Evolutionary conservation across 2,113 vertebrate species (phyloP), one percentile per base, ranked within the genome.

Genomic region (Pimephales promelas): DNA sequence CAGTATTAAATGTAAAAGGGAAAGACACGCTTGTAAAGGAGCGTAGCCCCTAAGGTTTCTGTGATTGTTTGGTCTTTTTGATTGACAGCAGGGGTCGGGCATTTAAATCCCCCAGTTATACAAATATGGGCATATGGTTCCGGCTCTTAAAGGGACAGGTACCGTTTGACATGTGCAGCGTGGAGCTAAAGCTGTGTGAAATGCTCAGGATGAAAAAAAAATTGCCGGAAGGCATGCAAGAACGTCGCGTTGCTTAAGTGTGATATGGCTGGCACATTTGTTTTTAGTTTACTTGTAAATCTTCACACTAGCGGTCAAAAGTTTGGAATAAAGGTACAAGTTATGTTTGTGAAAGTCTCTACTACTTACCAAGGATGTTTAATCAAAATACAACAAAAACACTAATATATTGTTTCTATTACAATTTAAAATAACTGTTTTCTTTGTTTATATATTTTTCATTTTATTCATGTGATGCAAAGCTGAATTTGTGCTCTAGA

Each of bases 71-170:
- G 90, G 89, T 85, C 83, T 81, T 83, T 79, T 90, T 95, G 94
- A 95, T 96, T 95, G 95, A 95, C 94, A 95, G 93, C 91, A 91
- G 72, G 66, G 77, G 86, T 84, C 24, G 93, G 94, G 86, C 90
- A 94, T 96, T 96, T 96, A 96, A 96, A 96, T 95, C 86, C 93
- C 92, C 91, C 90, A 84, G 10, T 92, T 92, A 88, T 89, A 92
- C 92, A 91, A 93, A 93, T 93, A 92, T 91, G 86, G 89, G 89
- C 85, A 89, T 87, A 49, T 86, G 72, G 57, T 87, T 92, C 89
- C 85, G 73, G 87, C 49, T 72, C 86, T 90, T 90, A 87, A 90
- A 92, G 88, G 66, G 86, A 34, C 47, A 78, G 26, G 22, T 22
- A 26, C 40, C 52, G 2, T 66, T 71, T 72, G 52, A 81, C 54